phyloP scores from a whole-genome alignment of 1,140 invertebrate species.

The Drosophila nikananu region DNA sequence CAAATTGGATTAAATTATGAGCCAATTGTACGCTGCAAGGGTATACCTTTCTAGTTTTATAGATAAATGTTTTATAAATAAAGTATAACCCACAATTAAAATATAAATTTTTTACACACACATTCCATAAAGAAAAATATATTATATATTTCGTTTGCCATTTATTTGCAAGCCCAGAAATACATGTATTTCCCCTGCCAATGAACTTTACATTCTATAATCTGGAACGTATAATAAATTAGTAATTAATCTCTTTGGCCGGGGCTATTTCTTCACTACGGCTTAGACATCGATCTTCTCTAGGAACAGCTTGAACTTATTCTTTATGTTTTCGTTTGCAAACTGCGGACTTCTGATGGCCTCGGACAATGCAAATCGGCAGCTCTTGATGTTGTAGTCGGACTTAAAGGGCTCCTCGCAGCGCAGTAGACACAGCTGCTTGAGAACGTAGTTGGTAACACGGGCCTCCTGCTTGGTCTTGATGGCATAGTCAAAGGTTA shows the following conservation, averaged over 20 bases:
- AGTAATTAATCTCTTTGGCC: conserved; percentile 4
- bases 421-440: conserved; percentile 90
- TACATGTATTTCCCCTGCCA: conserved; percentile 1
- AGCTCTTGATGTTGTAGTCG: conserved; percentile 87
- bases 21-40: no score
- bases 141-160: not conserved
- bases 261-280: no score
- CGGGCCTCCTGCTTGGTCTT: conserved; percentile 85
- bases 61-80: no score
- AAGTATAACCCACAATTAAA: no score
- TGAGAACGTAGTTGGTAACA: conserved; percentile 89
- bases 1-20: no score
- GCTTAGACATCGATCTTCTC: conserved; percentile 84
- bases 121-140: not conserved
- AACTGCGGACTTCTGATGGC: conserved; percentile 86
- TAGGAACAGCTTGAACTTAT: conserved; percentile 87
- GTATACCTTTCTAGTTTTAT: no score
- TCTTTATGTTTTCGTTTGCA: conserved; percentile 86
- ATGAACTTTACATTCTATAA: not conserved
- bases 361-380: conserved; percentile 87
- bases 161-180: conserved; percentile 1
- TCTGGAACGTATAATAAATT: conserved; percentile 18
- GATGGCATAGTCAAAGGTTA: conserved; percentile 87
- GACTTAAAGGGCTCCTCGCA: conserved; percentile 88
- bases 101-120: not conserved